phyloP scores from a whole-genome alignment of 1,140 invertebrate genomes.

The Tribolium castaneum region DNA sequence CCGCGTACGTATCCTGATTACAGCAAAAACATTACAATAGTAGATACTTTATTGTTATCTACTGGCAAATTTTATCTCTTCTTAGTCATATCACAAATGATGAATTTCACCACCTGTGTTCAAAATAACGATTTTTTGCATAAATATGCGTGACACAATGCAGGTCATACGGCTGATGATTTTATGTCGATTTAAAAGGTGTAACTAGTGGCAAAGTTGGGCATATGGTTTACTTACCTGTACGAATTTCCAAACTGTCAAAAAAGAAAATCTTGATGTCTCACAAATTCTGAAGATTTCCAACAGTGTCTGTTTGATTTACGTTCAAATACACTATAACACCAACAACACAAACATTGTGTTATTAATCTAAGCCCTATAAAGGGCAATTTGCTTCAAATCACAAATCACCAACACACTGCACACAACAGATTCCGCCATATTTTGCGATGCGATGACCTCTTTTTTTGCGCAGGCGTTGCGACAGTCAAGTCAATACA shows the following conservation, averaged over 20 bases:
- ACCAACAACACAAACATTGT: background rate
- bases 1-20: background rate
- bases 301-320: background rate
- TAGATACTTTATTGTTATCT: background rate
- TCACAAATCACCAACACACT: background rate
- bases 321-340: background rate
- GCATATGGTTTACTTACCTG: slow-evolving; percentile 23
- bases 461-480: slow-evolving; percentile 5
- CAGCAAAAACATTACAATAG: background rate
- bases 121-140: background rate
- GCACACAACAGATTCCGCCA: background rate
- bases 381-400: background rate
- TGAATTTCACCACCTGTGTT: background rate
- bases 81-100: background rate
- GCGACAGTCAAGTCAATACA: background rate
- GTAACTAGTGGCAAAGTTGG: slow-evolving; percentile 1
- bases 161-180: background rate
- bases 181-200: background rate
- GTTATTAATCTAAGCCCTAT: background rate
- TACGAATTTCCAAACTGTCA: slow-evolving; percentile 5
- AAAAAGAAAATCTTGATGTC: background rate
- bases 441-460: slow-evolving; percentile 10
- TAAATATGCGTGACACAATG: background rate
- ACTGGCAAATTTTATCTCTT: background rate
- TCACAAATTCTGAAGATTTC: background rate